Percentiles rank a stretch among this genome's conserved stretches.
phyloP scores from a whole-genome alignment of 2,797 vertebrate species.

The Columba guinea region DNA sequence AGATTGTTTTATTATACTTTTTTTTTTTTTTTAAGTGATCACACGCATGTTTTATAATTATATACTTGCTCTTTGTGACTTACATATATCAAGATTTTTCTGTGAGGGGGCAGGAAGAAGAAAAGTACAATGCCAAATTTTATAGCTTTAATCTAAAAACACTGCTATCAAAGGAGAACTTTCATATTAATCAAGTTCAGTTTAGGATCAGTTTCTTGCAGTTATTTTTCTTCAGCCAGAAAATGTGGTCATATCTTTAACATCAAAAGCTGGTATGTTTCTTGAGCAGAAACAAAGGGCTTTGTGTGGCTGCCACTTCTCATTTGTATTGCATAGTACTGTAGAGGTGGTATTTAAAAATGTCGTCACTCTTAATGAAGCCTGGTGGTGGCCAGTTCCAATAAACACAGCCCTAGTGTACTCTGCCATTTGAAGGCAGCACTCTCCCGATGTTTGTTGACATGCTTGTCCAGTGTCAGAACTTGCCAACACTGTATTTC shows the following conservation, averaged over 20 bases:
- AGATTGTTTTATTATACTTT: not conserved
- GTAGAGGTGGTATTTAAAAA: constrained; percentile 12
- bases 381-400: not conserved
- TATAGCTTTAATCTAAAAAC: not conserved
- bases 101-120: not conserved
- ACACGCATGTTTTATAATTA: not conserved
- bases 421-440: not conserved
- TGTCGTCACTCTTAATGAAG: constrained; percentile 13
- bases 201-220: not conserved
- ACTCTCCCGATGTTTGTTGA: not conserved
- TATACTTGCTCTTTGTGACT: not conserved
- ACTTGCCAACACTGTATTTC: constrained; percentile 39
- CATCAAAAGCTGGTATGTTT: not conserved
- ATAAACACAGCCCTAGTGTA: not conserved
- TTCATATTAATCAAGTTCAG: not conserved
- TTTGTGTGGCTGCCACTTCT: not conserved
- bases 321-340: not conserved
- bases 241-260: not conserved
- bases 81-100: not conserved
- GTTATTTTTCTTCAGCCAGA: not conserved
- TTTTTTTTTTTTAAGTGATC: not conserved
- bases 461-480: not conserved
- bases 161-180: not conserved
- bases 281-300: not conserved
- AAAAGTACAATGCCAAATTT: not conserved